Conservation (phyloP, 2,888 invertebrate genomes). For the Morpho helenor region DNA sequence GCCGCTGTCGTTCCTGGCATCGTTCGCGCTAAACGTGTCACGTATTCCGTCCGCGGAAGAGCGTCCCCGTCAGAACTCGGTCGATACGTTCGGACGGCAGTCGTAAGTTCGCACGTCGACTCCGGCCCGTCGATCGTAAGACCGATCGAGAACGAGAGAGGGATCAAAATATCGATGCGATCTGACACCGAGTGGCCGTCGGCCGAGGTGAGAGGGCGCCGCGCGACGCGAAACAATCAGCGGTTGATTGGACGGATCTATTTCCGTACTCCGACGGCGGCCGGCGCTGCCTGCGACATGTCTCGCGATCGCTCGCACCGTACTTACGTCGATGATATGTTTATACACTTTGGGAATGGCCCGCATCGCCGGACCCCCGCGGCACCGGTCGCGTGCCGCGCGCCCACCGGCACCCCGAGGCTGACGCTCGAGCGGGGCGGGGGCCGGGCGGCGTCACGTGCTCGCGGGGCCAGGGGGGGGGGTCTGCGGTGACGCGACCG, state of each 20-base stretch:
- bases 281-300: conserved; percentile 6
- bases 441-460: conserved; percentile 25
- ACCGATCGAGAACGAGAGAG: too few relatives aligned
- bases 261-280: conserved; percentile 18
- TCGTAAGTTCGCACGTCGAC: too few relatives aligned
- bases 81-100: too few relatives aligned
- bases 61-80: too few relatives aligned
- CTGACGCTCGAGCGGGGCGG: conserved; percentile 10
- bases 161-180: too few relatives aligned
- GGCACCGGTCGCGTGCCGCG: not conserved
- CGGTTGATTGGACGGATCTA: conserved; percentile 27
- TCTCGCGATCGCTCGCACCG: not conserved
- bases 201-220: not conserved
- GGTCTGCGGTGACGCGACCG: conserved; percentile 17
- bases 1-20: too few relatives aligned
- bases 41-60: too few relatives aligned
- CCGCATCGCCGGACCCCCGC: not conserved
- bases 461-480: conserved; percentile 15
- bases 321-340: too few relatives aligned
- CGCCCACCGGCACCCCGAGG: not conserved
- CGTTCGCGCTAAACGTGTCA: too few relatives aligned
- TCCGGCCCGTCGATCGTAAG: too few relatives aligned
- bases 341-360: too few relatives aligned
- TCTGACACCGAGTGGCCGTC: not conserved
- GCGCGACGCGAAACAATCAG: conserved; percentile 30